phyloP scores from a whole-genome alignment of 1,140 invertebrate genomes.

The Diabrotica undecimpunctata region DNA sequence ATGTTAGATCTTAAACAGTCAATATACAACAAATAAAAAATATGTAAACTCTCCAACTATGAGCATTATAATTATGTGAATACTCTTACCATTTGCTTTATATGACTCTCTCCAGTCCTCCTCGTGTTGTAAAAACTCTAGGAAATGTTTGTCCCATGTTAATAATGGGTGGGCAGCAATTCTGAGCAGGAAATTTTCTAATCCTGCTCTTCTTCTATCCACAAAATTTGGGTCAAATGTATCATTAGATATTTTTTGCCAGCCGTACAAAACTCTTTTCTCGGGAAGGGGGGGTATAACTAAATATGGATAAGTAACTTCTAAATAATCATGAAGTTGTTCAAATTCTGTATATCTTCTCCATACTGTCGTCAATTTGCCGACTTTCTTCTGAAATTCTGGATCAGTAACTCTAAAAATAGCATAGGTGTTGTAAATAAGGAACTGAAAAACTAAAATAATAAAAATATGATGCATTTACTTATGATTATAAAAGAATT shows the following conservation, averaged over 20 bases:
- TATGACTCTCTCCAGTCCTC: constrained; percentile 75
- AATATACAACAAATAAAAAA: too few species aligned
- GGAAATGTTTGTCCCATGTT: constrained; percentile 72
- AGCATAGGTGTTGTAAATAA: background rate
- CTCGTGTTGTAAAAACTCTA: constrained; percentile 69
- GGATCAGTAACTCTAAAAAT: constrained; percentile 58
- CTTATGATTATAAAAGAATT: too few species aligned
- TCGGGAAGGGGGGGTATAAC: constrained; percentile 78
- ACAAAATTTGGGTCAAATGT: constrained; percentile 85
- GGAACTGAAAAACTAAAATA: too few species aligned
- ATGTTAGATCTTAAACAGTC: too few species aligned
- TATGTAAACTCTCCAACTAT: too few species aligned
- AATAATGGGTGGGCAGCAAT: constrained; percentile 71
- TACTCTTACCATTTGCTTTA: constrained; percentile 61
- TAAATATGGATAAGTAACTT: constrained; percentile 72
- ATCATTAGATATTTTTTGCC: constrained; percentile 73
- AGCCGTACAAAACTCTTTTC: constrained; percentile 76
- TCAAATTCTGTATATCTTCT: constrained; percentile 83
- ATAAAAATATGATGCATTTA: too few species aligned
- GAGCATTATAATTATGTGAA: too few species aligned
- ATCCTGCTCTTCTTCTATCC: constrained; percentile 70
- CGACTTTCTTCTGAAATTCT: constrained; percentile 60
- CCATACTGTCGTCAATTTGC: constrained; percentile 69
- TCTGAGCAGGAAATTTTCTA: constrained; percentile 78
- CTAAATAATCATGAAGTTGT: constrained; percentile 70